Conservation (phyloP, 2,888 invertebrate genomes). For the Caenorhabditis sp. region DNA sequence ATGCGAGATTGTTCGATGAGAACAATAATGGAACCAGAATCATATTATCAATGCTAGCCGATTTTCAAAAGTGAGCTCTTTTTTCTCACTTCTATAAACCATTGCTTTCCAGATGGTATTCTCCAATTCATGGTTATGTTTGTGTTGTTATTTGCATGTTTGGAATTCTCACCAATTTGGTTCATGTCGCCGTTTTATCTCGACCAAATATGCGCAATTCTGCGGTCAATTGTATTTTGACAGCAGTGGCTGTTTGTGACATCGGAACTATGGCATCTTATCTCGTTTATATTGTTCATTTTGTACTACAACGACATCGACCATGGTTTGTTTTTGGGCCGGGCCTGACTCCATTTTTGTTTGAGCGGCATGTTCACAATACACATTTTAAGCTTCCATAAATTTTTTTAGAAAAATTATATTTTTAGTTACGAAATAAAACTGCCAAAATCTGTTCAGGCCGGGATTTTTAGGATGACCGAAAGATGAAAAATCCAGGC, state of each 20-base stretch:
- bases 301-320: constrained; percentile 51
- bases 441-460: no score
- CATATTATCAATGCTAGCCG: constrained; percentile 45
- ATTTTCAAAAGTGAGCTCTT: constrained; percentile 55
- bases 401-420: no score
- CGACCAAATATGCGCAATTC: constrained; percentile 55
- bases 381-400: no score
- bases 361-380: no score
- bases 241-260: constrained; percentile 67
- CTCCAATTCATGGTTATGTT: constrained; percentile 64
- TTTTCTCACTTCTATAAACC: no score
- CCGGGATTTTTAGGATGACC: no score
- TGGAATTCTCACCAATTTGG: constrained; percentile 65
- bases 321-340: no score
- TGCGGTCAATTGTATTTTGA: constrained; percentile 64
- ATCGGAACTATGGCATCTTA: constrained; percentile 66
- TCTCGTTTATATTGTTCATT: constrained; percentile 65
- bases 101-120: constrained; percentile 56
- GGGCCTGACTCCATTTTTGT: no score
- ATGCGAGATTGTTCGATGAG: constrained; percentile 60
- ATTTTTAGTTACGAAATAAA: no score
- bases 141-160: constrained; percentile 67
- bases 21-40: constrained; percentile 53
- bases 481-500: no score
- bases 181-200: constrained; percentile 67